Evolutionary conservation across 2,888 invertebrate species (phyloP).

Genomic region (Agonopterix subpropinquella): DNA sequence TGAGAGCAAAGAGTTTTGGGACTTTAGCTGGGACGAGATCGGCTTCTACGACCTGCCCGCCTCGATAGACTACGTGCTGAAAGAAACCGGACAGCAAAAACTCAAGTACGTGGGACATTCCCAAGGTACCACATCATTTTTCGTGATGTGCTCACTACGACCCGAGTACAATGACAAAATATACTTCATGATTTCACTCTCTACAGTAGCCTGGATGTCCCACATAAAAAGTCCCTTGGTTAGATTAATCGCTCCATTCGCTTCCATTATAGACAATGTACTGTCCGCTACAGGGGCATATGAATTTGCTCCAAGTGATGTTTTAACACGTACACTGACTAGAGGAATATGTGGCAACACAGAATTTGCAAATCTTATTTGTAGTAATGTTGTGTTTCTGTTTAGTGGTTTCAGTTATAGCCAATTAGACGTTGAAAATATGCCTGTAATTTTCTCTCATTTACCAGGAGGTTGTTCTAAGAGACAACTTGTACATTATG

Average conservation of each 20-base stretch:
- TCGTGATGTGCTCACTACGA: conserved; percentile 46
- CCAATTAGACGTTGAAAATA: background rate
- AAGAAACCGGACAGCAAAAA: conserved; percentile 28
- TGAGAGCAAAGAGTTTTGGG: conserved; percentile 51
- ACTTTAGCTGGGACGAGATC: conserved; percentile 83
- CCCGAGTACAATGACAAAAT: conserved; percentile 55
- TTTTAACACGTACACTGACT: background rate
- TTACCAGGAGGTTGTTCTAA: conserved; percentile 51
- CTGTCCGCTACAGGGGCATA: conserved; percentile 34
- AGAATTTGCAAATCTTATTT: background rate
- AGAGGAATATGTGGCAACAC: background rate
- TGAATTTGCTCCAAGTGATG: conserved; percentile 21
- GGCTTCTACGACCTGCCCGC: conserved; percentile 53
- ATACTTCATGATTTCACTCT: conserved; percentile 43
- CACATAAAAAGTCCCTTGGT: conserved; percentile 40
- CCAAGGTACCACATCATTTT: conserved; percentile 55
- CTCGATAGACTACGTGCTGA: conserved; percentile 46
- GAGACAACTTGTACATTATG: conserved; percentile 47
- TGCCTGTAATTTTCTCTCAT: conserved; percentile 38
- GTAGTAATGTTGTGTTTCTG: background rate
- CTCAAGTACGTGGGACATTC: conserved; percentile 56
- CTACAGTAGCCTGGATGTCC: conserved; percentile 51
- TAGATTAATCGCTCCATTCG: conserved; percentile 29
- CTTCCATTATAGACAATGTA: conserved; percentile 23
- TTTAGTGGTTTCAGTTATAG: background rate